Conservation (phyloP, 2,888 invertebrate genomes). For the Drosophila birchii region DNA sequence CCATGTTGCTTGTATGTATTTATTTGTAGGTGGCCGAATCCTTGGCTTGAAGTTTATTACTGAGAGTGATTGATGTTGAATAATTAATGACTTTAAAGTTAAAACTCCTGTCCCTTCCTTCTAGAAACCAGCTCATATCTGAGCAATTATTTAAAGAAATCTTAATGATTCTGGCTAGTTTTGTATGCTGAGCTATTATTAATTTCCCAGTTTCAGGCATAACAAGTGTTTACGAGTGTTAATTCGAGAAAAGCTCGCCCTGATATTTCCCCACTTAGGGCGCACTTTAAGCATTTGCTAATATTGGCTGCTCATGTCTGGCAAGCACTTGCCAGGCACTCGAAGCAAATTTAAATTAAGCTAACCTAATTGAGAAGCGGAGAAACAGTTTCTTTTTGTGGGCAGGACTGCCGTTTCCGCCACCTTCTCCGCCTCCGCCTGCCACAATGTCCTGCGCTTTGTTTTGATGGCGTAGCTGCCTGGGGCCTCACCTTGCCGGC, state of each 20-base stretch:
- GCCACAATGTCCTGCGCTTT: conserved; percentile 28
- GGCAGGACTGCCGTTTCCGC: conserved; percentile 14
- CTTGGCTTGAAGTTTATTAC: conserved; percentile 1
- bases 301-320: conserved; percentile 65
- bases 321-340: conserved; percentile 58
- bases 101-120: not conserved
- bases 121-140: not conserved
- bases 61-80: not conserved
- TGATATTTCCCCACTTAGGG: conserved; percentile 25
- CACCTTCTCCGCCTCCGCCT: not conserved
- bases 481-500: conserved; percentile 51
- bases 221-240: conserved; percentile 36
- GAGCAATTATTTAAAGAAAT: not conserved
- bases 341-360: conserved; percentile 77
- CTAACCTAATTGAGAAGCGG: conserved; percentile 68
- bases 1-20: conserved; percentile 27
- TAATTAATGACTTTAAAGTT: not conserved
- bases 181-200: not conserved
- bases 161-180: not conserved
- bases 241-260: conserved; percentile 58
- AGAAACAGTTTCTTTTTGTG: conserved; percentile 48
- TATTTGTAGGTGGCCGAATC: not conserved
- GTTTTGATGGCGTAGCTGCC: conserved; percentile 43
- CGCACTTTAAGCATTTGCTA: conserved; percentile 57
- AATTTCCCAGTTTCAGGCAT: not conserved